Conservation (phyloP, 2,797 vertebrate species). For the Pantherophis alleghaniensis region DNA sequence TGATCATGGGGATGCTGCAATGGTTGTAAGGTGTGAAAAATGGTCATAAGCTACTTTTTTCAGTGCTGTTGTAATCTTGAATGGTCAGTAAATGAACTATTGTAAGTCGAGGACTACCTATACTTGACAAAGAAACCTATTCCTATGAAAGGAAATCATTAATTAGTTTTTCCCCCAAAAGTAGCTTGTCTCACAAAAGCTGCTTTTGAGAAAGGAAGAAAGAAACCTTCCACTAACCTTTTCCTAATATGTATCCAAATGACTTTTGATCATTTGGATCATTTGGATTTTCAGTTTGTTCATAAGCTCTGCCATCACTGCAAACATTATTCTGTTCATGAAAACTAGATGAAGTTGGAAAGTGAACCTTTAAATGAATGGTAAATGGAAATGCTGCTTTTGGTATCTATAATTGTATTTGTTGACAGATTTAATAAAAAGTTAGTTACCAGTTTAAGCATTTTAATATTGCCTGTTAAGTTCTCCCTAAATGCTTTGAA, state of each 20-base stretch:
- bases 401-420: neutral
- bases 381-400: neutral
- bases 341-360: neutral
- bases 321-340: neutral
- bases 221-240: neutral
- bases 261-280: neutral
- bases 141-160: neutral
- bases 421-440: neutral
- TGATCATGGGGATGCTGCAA: neutral
- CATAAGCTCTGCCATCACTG: neutral
- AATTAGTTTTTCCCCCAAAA: neutral
- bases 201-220: neutral
- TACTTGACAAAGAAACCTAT: neutral
- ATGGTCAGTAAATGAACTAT: neutral
- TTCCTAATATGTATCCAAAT: neutral
- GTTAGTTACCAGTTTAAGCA: slow-evolving; percentile 24
- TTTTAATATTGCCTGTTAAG: slow-evolving; percentile 21
- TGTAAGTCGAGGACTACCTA: neutral
- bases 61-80: neutral
- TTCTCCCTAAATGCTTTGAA: slow-evolving; percentile 56
- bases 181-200: neutral
- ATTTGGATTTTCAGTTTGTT: slow-evolving; percentile 11
- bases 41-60: neutral
- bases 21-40: neutral
- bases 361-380: slow-evolving; percentile 24